Base-by-base conservation (phyloP, 1,140 invertebrate species). In the Eufriesea mexicana region DNA sequence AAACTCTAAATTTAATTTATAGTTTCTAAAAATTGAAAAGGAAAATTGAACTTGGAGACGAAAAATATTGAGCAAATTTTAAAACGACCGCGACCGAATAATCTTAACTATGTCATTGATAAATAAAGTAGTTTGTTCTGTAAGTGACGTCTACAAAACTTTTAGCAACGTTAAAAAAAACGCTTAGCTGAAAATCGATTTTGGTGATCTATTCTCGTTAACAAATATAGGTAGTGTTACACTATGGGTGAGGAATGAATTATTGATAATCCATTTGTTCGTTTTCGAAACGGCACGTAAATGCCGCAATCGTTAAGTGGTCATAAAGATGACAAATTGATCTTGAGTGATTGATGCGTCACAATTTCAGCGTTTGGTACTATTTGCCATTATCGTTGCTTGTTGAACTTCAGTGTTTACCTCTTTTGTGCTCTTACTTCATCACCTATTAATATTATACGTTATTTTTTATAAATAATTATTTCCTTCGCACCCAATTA, bases 381-480 rank as follows among this genome's bases (percentile, higher is more conserved):
- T 12, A 71, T 79, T 72, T 64, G 20, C 62, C 57, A 54, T 49
- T 64, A 35, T 59, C 64, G 45, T 20, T 16, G 75, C 0, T 57
- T 42, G 14, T 76, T 51, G 5, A 54, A n/a, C 28, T 10, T 20
- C 18, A 4, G 16, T 42, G 14, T 61, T 25, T 61, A 8, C 18
- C 45, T 28, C 2, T 25, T 67, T 51, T 10, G 18, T 5, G 18
- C 71, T 81, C 72, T 81, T 75, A 57, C 67, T 61, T 57, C 51
- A 25, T 18, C 54, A 2, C 6, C 12, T 5, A 9, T 28, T 35
- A 54, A 7, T 10, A 35, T 55, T n/a, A 42, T 72, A 35, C 12
- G 0, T 42, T 18, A 35, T 35, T 72, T 5, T 55, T 35, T 35
- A 16, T 20, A 16, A n/a, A 47, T 9, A 18, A 16, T 28, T 35